Evolutionary conservation across 2,113 vertebrate species (phyloP), one percentile per base, ranked within the genome.

Genomic region (Malurus alboscapulatus): DNA sequence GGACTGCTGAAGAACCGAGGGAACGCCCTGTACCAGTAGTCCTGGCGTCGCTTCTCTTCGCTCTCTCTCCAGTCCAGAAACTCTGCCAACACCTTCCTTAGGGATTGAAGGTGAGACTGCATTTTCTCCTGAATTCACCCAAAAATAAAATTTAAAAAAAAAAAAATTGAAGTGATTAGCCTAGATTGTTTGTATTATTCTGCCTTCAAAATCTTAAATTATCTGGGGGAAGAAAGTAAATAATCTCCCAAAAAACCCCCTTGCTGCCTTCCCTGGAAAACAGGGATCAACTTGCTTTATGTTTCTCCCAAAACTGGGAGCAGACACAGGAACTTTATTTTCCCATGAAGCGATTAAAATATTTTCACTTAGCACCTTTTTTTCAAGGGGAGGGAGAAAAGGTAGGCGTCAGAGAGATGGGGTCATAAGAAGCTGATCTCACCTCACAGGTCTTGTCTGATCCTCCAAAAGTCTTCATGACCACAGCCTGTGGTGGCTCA

Each of bases 371-470:
- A 68, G 2, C 26, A 25, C 4, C 9, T 30, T 6, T 29, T 59
- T 36, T 34, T 24, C 8, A 4, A 2, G 2, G 7, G 7, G 9
- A 36, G 18, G 19, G 51, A 29, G 3, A 10, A 21, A 6, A 5
- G 8, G 12, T 22, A 58, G 26, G 25, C 32, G 22, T n/a, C 38
- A 38, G 38, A 38, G 38, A 38, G 24, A 22, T 20, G 20, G 34
- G 7, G 7, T 24, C 6, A 5, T 2, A 24, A 24, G 20, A 48
- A 42, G 19, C 5, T 14, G 9, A 30, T 45, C 65, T 87, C 36
- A 62, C 42, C 42, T 68, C 19, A 0, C 9, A 55, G 20, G 17
- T 54, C 8, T 66, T 13, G 0, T 21, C 7, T 0, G 1, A 4
- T 34, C 18, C 44, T 54, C 38, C 38, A 11, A 10, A 82, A 57